Conservation (phyloP, 1,140 invertebrate species). For the Apis cerana region DNA sequence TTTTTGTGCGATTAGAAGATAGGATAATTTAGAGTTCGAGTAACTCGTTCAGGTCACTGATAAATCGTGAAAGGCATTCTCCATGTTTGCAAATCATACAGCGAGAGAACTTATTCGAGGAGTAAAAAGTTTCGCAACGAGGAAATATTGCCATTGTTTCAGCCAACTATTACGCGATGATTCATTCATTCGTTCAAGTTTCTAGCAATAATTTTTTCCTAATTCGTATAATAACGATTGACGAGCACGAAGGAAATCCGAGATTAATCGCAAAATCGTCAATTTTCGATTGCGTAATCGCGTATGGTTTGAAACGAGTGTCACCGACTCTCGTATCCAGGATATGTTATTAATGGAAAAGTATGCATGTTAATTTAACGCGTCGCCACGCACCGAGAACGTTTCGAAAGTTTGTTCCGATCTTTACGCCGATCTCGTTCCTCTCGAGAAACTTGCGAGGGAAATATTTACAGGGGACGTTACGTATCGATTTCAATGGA, state of each 20-base stretch:
- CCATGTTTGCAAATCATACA: too few relatives aligned
- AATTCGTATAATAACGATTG: not conserved
- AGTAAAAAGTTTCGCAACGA: too few relatives aligned
- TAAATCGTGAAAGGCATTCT: too few relatives aligned
- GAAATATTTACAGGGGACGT: not conserved
- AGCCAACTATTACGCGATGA: not conserved
- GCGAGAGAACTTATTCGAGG: too few relatives aligned
- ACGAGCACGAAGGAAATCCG: conserved; percentile 5
- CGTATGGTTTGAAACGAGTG: not conserved
- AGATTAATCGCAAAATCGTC: conserved; percentile 1
- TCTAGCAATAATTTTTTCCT: conserved; percentile 7
- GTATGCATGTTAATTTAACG: conserved; percentile 18
- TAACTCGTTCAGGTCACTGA: too few relatives aligned
- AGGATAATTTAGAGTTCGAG: too few relatives aligned
- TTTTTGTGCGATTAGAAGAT: too few relatives aligned
- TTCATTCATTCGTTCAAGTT: not conserved
- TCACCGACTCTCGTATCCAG: not conserved
- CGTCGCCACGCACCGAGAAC: conserved; percentile 25
- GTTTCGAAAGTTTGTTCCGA: conserved; percentile 39
- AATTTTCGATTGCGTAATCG: conserved; percentile 22
- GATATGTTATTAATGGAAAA: conserved; percentile 33
- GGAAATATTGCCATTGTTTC: not conserved
- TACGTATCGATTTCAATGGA: not conserved
- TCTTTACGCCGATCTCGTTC: conserved; percentile 16
- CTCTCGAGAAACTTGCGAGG: not conserved